A percentile compares a stretch with the other conserved stretches of the same genome.
Conservation (phyloP, 2,797 vertebrate genomes). For the Oophaga sylvatica region DNA sequence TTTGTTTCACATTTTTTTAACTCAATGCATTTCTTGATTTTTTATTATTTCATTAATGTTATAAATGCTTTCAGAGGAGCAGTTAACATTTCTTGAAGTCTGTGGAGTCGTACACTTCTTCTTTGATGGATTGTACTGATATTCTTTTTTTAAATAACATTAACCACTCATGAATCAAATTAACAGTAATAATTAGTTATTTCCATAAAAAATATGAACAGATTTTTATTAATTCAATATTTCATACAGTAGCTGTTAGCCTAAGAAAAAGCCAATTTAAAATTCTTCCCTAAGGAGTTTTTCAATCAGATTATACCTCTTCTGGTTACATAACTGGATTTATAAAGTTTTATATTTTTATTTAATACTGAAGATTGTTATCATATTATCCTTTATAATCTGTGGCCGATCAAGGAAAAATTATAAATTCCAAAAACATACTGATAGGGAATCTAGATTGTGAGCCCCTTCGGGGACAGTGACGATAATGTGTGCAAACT, state of each 20-base stretch:
- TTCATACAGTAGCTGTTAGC: neutral
- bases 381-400: neutral
- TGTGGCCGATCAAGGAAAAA: neutral
- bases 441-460: too few relatives aligned
- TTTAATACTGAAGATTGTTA: neutral
- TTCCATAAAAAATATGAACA: neutral
- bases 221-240: conserved; percentile 35
- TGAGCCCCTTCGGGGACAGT: too few relatives aligned
- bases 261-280: conserved; percentile 15
- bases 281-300: neutral
- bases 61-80: neutral
- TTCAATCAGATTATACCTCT: neutral
- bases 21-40: neutral
- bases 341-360: conserved; percentile 15
- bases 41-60: conserved; percentile 24
- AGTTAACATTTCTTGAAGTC: neutral
- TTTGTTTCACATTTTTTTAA: neutral
- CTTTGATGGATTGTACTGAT: conserved; percentile 12
- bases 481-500: too few relatives aligned
- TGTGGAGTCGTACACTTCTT: neutral
- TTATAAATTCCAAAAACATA: too few relatives aligned
- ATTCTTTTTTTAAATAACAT: conserved; percentile 18
- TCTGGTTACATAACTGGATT: conserved; percentile 3
- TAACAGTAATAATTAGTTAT: conserved; percentile 28
- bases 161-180: conserved; percentile 22